phyloP scores from a whole-genome alignment of 1,140 invertebrate genomes.

The Acromyrmex echinatior region DNA sequence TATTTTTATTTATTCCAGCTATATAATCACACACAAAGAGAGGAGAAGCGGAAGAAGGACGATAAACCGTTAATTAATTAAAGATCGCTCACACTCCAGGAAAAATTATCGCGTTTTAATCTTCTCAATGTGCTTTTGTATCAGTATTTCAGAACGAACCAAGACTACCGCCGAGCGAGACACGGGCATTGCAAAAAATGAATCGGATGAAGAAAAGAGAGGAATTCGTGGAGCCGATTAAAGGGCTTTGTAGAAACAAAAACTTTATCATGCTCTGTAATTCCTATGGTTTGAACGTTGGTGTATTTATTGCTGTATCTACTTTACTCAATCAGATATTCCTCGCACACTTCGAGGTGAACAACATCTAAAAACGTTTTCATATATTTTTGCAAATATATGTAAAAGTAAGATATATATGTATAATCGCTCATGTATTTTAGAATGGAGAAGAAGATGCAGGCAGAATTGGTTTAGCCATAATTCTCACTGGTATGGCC shows the following conservation, averaged over 20 bases:
- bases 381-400: slow-evolving; percentile 15
- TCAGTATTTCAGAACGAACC: slow-evolving; percentile 89
- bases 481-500: slow-evolving; percentile 90
- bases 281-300: slow-evolving; percentile 91
- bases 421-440: slow-evolving; percentile 48
- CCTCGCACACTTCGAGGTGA: slow-evolving; percentile 88
- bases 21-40: neutral
- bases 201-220: slow-evolving; percentile 67
- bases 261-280: slow-evolving; percentile 89
- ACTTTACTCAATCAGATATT: slow-evolving; percentile 90
- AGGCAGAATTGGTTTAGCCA: slow-evolving; percentile 90
- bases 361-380: neutral
- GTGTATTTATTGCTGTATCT: slow-evolving; percentile 90
- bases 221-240: slow-evolving; percentile 75
- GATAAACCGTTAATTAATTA: slow-evolving; percentile 50
- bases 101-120: slow-evolving; percentile 45
- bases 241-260: slow-evolving; percentile 87
- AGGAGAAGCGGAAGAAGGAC: too few species aligned
- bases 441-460: slow-evolving; percentile 88
- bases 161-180: slow-evolving; percentile 87
- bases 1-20: slow-evolving; percentile 14
- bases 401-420: slow-evolving; percentile 9
- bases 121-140: slow-evolving; percentile 50
- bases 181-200: slow-evolving; percentile 84
- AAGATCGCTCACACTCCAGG: neutral